Conservation (phyloP, 2,113 vertebrate species). For the Dromiciops gliroides region DNA sequence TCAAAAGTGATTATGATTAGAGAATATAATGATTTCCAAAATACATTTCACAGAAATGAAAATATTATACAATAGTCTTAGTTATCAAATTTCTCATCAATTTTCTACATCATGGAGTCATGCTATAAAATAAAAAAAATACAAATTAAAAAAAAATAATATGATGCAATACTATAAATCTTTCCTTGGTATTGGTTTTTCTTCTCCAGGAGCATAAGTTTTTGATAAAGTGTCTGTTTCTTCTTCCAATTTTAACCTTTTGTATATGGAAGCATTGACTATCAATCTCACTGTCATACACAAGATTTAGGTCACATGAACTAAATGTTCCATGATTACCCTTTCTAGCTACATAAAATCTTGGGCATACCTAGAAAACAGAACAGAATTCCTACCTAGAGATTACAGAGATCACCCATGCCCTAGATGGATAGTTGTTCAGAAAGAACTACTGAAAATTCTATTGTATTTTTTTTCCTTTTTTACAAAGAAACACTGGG, state of each 20-base stretch:
- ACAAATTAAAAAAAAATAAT: conserved; percentile 49
- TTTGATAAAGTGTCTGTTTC: background rate
- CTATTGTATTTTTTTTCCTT: too few species aligned
- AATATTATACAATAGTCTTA: background rate
- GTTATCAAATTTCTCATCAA: conserved; percentile 14
- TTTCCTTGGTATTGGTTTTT: background rate
- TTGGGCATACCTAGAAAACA: too few species aligned
- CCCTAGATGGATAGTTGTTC: background rate
- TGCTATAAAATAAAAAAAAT: conserved; percentile 17
- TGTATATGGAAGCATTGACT: background rate
- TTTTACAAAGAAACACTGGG: too few species aligned
- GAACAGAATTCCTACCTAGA: background rate
- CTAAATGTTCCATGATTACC: too few species aligned
- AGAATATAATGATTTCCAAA: conserved; percentile 42
- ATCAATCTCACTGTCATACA: background rate
- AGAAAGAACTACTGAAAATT: background rate
- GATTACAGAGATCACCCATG: background rate
- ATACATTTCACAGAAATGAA: conserved; percentile 26
- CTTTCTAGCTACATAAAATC: too few species aligned
- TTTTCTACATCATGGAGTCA: conserved; percentile 15
- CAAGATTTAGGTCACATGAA: too few species aligned
- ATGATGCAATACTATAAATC: background rate
- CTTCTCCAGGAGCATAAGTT: conserved; percentile 25
- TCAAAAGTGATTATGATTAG: conserved; percentile 52
- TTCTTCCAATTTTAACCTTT: background rate